phyloP scores from a whole-genome alignment of 2,113 vertebrate genomes.

The Crocuta crocuta region DNA sequence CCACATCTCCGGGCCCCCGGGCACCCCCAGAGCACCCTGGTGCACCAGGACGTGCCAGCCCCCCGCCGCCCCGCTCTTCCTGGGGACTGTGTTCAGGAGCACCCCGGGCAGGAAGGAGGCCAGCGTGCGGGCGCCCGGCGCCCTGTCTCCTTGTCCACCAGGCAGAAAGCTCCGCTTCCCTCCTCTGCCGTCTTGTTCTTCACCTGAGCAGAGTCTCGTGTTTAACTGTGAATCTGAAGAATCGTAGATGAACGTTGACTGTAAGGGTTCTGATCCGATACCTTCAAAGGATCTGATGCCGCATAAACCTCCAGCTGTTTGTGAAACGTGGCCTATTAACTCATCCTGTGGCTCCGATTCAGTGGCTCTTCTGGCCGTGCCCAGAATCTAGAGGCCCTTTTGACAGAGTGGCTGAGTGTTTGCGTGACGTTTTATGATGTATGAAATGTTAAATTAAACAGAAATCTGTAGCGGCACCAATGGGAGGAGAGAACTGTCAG shows the following conservation, averaged over 20 bases:
- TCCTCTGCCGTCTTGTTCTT: neutral
- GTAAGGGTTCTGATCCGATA: rapidly evolving
- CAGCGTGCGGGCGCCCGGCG: rapidly evolving
- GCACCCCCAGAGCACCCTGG: rapidly evolving
- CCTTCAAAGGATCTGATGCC: neutral
- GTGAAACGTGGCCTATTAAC: rapidly evolving
- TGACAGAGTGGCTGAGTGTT: neutral
- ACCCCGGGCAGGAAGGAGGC: neutral
- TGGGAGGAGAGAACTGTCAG: neutral
- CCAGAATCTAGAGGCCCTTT: rapidly evolving
- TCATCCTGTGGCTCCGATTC: no score
- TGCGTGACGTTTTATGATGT: no score
- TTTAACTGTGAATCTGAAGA: neutral
- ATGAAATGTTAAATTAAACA: neutral
- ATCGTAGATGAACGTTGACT: rapidly evolving
- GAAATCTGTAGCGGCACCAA: neutral
- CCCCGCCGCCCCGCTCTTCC: rapidly evolving
- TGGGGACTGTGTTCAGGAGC: rapidly evolving
- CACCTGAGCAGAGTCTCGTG: no score
- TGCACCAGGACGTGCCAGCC: rapidly evolving
- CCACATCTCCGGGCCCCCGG: rapidly evolving
- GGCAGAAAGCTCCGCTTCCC: neutral
- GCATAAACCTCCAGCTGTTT: rapidly evolving
- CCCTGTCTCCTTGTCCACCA: neutral
- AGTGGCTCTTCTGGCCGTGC: rapidly evolving